Evolutionary conservation across 1,140 invertebrate genomes (phyloP), one percentile per base, ranked within the genome.

Genomic region (Asbolus verrucosus): DNA sequence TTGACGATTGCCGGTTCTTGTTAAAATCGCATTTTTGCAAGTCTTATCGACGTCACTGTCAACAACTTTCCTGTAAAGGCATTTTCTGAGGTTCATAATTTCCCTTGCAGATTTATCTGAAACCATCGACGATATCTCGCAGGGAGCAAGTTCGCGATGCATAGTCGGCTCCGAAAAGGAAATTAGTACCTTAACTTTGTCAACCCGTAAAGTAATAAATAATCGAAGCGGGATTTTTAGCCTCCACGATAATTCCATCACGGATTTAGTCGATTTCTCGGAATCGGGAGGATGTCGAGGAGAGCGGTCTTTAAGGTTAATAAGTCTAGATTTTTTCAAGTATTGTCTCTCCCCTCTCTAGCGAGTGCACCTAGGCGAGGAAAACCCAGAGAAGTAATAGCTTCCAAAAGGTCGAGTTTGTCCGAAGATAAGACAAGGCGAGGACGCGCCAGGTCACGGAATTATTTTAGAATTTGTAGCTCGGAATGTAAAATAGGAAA

Each of bases 1-100:
- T 67, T 67, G 41, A 16, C 65, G 41, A 67, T 67, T 67, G 43
- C 46, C 65, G 65, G 65, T 67, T 67, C 65, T 67, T 67, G 65
- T 67, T 66, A 67, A 67, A 67, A 50, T 46, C 65, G 41, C 27
- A 50, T 50, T 63, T 63, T 24, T 63, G 61, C 61, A 39, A 62
- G 36, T 62, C 61, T 63, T 63, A 63, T 63, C 61, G 21, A 8
- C 36, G 16, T 62, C 36, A 62, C 36, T 38, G 54, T 38, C 60
- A 38, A 62, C 60, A 62, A 54, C 46, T 54, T 54, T 54, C 46
- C 46, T 27, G 46, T 54, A 43, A 21, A 39, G 61, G 61, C 36
- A 27, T 63, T 63, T 63, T 38, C 33, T 31, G 61, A 19, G 61
- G 19, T 39, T 63, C 61, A 63, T 63, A 63, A 63, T 63, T 63